A percentile compares a stretch with the other conserved stretches of the same genome.
These are phyloP conservation scores for Drosophila albomicans DNA, from an alignment of 1,140 invertebrate genomes.

Conservation along the genomic window DNA sequence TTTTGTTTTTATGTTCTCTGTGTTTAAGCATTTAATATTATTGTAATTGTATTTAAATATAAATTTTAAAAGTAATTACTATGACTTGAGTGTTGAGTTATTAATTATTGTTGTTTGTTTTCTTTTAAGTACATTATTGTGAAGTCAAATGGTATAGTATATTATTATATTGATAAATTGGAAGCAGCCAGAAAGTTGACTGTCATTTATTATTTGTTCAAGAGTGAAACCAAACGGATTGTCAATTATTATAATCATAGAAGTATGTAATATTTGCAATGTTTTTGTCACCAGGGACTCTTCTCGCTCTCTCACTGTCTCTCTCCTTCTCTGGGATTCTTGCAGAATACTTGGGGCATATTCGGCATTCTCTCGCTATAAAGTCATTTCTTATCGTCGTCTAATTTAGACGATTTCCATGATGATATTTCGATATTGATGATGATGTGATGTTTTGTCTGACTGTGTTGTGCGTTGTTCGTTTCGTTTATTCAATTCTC, in stretches of 20 bases:
- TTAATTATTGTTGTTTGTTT: constrained; percentile 27
- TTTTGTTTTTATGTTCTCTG: constrained; percentile 28
- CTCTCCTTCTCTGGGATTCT: constrained; percentile 2
- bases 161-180: constrained; percentile 24
- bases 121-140: constrained; percentile 50
- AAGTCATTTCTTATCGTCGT: constrained; percentile 62
- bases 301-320: constrained; percentile 9
- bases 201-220: constrained; percentile 8
- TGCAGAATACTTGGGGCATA: constrained; percentile 42
- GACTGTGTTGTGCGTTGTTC: constrained; percentile 27
- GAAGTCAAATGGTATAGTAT: constrained; percentile 38
- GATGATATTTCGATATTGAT: constrained; percentile 57
- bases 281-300: constrained; percentile 43
- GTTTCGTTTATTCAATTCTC: constrained; percentile 44
- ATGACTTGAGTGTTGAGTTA: constrained; percentile 70
- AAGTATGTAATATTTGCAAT: constrained; percentile 43
- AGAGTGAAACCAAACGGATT: constrained; percentile 47
- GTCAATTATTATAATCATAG: constrained; percentile 27
- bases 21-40: constrained; percentile 53
- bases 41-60: constrained; percentile 73
- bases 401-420: constrained; percentile 78
- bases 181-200: constrained; percentile 37
- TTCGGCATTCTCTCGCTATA: constrained; percentile 27
- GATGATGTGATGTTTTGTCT: constrained; percentile 35
- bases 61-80: constrained; percentile 78